These are phyloP conservation scores for Chaitophorus viminalis DNA, from an alignment of 2,888 invertebrate genomes.

Conservation along the genomic window DNA sequence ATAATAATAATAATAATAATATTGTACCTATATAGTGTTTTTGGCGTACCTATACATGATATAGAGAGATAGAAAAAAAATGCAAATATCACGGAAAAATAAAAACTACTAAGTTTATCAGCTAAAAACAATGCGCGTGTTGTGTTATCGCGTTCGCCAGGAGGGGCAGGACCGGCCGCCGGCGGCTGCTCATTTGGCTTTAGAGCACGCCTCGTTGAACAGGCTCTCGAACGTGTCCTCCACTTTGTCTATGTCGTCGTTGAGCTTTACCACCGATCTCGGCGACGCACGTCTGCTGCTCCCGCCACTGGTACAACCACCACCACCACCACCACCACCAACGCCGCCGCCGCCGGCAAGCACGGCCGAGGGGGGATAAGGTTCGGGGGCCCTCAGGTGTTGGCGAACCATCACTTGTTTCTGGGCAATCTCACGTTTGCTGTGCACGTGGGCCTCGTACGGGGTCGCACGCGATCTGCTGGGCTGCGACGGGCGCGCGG, in stretches of 20 bases:
- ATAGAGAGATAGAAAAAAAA: conserved; percentile 33
- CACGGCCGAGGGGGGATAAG: too few species aligned
- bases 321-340: too few species aligned
- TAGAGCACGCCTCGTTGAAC: conserved; percentile 68
- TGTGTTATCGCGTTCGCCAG: too few species aligned
- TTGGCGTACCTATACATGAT: too few species aligned
- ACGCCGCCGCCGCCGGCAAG: background rate
- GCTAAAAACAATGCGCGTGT: background rate
- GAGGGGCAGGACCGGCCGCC: too few species aligned
- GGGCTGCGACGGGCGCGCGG: conserved; percentile 64
- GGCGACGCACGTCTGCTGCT: background rate
- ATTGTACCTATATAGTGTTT: too few species aligned
- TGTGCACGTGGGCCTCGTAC: background rate
- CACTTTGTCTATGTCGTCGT: conserved; percentile 72
- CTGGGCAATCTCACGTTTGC: conserved; percentile 61
- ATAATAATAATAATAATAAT: too few species aligned
- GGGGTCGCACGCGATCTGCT: background rate
- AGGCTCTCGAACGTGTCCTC: conserved; percentile 90
- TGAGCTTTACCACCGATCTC: conserved; percentile 43
- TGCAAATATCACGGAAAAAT: conserved; percentile 45
- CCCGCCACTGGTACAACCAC: background rate
- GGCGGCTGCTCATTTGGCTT: conserved; percentile 6
- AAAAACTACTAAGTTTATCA: background rate
- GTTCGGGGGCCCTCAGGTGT: conserved; percentile 63
- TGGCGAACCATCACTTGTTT: conserved; percentile 76